Evolutionary conservation across 2,888 invertebrate species (phyloP).

Genomic region (Campaea margaritaria): DNA sequence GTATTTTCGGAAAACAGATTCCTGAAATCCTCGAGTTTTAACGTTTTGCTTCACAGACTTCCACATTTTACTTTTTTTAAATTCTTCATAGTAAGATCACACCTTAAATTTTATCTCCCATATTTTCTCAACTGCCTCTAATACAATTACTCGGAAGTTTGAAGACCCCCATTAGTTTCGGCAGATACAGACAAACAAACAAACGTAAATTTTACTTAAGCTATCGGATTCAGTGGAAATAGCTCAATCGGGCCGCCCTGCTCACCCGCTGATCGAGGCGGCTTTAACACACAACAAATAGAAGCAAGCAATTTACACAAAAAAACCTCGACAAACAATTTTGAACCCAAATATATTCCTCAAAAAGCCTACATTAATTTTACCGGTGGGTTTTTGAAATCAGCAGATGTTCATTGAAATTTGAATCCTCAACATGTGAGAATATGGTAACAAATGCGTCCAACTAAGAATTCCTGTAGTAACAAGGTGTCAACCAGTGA

Average conservation of each 20-base stretch:
- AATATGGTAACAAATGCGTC: slow-evolving; percentile 35
- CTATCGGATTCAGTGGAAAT: slow-evolving; percentile 65
- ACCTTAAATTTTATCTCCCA: slow-evolving; percentile 6
- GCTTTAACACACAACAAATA: slow-evolving; percentile 50
- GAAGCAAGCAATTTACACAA: slow-evolving; percentile 22
- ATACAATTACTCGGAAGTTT: slow-evolving; percentile 65
- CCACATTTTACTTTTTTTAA: no score
- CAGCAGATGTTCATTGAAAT: slow-evolving; percentile 8
- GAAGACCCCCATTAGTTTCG: slow-evolving; percentile 66
- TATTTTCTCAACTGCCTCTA: slow-evolving; percentile 47
- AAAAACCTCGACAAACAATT: slow-evolving; percentile 6
- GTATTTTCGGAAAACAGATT: no score
- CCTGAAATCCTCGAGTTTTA: no score
- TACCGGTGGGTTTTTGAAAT: not conserved
- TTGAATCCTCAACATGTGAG: not conserved
- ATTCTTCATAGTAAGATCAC: no score
- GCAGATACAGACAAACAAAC: slow-evolving; percentile 61
- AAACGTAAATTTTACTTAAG: slow-evolving; percentile 51
- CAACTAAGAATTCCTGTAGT: slow-evolving; percentile 26
- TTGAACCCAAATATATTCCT: not conserved
- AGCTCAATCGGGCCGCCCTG: slow-evolving; percentile 69
- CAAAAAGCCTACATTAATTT: slow-evolving; percentile 24
- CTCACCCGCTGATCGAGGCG: slow-evolving; percentile 62
- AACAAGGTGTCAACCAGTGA: slow-evolving; percentile 72
- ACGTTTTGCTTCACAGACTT: no score